These are phyloP conservation scores for Hipposideros armiger DNA, from an alignment of 2,113 vertebrate species.

Conservation along the genomic window DNA sequence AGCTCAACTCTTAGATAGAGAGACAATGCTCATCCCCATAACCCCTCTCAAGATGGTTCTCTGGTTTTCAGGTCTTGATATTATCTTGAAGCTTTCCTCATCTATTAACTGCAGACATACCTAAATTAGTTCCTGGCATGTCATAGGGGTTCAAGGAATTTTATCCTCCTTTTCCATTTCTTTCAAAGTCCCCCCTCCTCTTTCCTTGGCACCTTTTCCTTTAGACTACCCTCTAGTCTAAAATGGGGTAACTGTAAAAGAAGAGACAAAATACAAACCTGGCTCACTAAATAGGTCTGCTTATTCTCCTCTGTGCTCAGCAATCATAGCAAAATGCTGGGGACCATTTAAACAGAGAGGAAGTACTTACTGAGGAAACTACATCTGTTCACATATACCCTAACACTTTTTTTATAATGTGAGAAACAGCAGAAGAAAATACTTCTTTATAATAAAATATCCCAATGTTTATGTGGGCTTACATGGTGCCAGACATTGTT, in stretches of 20 bases:
- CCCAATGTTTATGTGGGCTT: neutral
- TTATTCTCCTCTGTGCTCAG: neutral
- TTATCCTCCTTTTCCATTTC: neutral
- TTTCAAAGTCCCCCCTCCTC: neutral
- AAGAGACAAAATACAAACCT: neutral
- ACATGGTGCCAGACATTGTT: neutral
- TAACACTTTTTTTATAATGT: neutral
- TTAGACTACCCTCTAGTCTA: neutral
- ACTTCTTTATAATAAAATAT: neutral
- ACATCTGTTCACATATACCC: neutral
- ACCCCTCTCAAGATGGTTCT: neutral
- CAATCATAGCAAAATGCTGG: neutral
- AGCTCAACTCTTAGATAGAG: neutral
- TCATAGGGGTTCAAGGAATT: neutral
- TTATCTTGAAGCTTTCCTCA: neutral
- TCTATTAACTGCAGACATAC: neutral
- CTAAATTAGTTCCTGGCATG: neutral
- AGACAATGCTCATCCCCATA: neutral
- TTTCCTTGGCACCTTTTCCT: no score
- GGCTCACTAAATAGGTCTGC: neutral
- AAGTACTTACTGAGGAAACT: neutral
- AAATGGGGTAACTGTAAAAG: neutral
- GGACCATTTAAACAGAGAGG: neutral
- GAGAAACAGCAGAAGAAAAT: neutral
- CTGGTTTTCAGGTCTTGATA: neutral